Base-by-base conservation (phyloP, 2,888 invertebrate species). In the Sipunculus nudus region DNA sequence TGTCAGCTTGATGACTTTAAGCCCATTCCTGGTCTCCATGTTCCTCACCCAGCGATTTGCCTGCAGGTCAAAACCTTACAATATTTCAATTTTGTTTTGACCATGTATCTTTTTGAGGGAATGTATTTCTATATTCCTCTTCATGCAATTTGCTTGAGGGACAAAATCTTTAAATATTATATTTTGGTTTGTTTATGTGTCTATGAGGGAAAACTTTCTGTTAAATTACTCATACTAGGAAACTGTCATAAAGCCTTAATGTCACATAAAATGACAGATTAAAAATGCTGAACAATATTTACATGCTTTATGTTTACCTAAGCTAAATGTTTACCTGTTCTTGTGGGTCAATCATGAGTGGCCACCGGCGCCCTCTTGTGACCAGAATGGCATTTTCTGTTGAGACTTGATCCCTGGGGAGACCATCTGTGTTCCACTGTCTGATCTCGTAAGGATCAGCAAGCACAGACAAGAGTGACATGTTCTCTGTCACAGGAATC, bases 401-500 rank as follows among this genome's bases (percentile, higher is more conserved):
- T 10, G 84, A 84, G 29, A 84, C 75, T 52, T 78, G 79, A 68
- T 84, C 83, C 50, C 81, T 74, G 3, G 84, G 84, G 45, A 84
- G 72, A 31, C 83, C 83, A 48, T 83, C 81, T 4, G 79, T 76
- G 63, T 83, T 83, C 84, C 84, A 48, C 85, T 86, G 67, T 89
- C 89, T 65, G 91, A 86, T 85, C 89, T 92, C 85, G 83, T 86
- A 85, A 40, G 79, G 79, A 67, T 81, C 82, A 16, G 81, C 80
- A 25, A 82, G 70, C 3, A 84, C 81, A 5, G 73, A 73, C 31
- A 82, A 84, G 73, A 80, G 88, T 87, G 88, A 88, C 77, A 90
- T 91, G 25, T 87, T 87, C 3, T 86, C 82, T 0, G 92, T 91
- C 0, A 91, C 89, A 0, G 91, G 90, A 72, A 95, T 91, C 46